These are phyloP conservation scores for Sylvia borin DNA, from an alignment of 2,797 vertebrate species.

Conservation along the genomic window DNA sequence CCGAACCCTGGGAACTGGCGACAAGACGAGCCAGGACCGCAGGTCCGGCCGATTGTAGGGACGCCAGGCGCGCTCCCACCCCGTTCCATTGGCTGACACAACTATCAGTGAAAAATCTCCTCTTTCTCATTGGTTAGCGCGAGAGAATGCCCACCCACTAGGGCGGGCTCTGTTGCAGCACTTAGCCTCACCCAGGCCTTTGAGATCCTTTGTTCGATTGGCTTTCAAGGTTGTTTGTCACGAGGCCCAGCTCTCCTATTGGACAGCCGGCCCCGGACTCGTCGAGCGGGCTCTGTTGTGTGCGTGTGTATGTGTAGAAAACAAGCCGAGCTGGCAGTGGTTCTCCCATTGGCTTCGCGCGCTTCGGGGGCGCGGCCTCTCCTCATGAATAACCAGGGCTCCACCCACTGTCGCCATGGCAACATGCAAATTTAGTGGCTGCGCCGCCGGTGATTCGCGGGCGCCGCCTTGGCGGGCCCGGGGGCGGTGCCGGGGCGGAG, in stretches of 20 bases:
- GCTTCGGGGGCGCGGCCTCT: not conserved
- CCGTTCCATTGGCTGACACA: not conserved
- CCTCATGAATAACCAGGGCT: fast-evolving
- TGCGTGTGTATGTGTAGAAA: not conserved
- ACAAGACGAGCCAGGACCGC: not conserved
- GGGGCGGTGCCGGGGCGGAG: constrained; percentile 13
- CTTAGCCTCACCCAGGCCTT: not conserved
- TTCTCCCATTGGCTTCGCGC: constrained; percentile 24
- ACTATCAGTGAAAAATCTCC: fast-evolving
- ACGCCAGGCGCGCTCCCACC: fast-evolving
- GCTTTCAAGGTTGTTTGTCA: not conserved
- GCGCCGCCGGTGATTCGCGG: constrained; percentile 12
- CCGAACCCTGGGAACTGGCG: not conserved
- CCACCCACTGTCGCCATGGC: not conserved
- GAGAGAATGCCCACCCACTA: not conserved
- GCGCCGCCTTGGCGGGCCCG: not conserved
- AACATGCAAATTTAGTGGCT: not conserved
- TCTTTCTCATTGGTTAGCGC: fast-evolving
- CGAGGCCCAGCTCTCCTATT: fast-evolving
- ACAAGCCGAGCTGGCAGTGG: constrained; percentile 35
- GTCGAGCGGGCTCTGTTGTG: not conserved
- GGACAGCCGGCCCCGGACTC: fast-evolving
- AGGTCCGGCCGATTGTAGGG: fast-evolving
- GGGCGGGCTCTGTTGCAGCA: fast-evolving
- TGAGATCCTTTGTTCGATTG: not conserved